Conservation (phyloP, 1,140 invertebrate genomes). For the Orius laevigatus region DNA sequence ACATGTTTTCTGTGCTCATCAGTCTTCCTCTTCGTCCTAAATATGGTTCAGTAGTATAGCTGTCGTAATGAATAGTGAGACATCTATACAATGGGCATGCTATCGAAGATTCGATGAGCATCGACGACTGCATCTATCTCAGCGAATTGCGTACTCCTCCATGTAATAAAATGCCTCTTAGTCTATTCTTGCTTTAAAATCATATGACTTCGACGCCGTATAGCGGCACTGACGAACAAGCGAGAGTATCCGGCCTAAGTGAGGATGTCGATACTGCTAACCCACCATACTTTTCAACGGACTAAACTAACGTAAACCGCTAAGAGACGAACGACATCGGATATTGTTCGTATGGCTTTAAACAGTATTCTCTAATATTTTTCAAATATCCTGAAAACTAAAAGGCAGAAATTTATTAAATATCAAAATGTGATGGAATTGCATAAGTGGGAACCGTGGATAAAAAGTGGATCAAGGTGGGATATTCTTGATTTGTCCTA, state of each 20-base stretch:
- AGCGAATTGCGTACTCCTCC: not conserved
- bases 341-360: conserved; percentile 66
- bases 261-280: conserved; percentile 72
- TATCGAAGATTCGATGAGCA: not conserved
- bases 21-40: conserved; percentile 71
- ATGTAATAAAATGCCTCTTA: no score
- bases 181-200: conserved; percentile 2
- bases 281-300: conserved; percentile 85
- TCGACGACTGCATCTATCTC: not conserved
- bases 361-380: conserved; percentile 62
- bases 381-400: conserved; percentile 55
- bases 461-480: no score
- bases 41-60: conserved; percentile 21
- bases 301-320: conserved; percentile 86
- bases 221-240: conserved; percentile 76
- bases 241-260: conserved; percentile 82
- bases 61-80: no score
- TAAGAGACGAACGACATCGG: conserved; percentile 85
- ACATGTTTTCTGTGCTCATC: conserved; percentile 76
- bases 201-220: conserved; percentile 65
- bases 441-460: no score
- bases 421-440: no score
- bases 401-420: conserved; percentile 10
- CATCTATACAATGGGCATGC: no score
- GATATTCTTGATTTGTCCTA: no score